These are phyloP conservation scores for Rhea pennata DNA, from an alignment of 2,113 vertebrate species.

Conservation along the genomic window DNA sequence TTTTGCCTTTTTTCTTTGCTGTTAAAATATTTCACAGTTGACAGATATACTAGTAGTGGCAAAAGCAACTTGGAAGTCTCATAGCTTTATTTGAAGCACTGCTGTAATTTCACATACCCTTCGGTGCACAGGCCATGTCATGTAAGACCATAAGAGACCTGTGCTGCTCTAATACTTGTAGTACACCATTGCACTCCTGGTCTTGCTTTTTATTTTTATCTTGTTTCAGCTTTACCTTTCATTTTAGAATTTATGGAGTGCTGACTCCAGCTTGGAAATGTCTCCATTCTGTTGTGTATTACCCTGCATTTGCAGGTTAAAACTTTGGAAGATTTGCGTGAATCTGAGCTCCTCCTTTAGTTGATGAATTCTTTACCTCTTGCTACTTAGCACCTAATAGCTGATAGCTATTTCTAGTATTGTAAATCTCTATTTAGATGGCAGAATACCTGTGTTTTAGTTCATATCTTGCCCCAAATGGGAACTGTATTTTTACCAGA, in stretches of 20 bases:
- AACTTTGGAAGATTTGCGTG: background rate
- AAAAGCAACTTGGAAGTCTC: background rate
- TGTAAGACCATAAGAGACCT: background rate
- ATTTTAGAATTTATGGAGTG: background rate
- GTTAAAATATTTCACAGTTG: background rate
- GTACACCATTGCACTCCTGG: background rate
- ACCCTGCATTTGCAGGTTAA: background rate
- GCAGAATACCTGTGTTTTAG: background rate
- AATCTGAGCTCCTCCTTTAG: background rate
- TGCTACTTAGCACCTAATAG: background rate
- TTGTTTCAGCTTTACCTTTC: background rate
- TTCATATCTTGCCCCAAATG: background rate
- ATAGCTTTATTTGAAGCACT: background rate
- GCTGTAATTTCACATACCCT: background rate
- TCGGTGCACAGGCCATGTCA: no score
- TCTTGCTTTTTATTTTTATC: background rate
- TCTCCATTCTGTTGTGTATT: background rate
- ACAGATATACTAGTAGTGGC: background rate
- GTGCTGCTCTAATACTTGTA: background rate
- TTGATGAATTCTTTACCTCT: background rate
- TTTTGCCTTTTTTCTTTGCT: background rate
- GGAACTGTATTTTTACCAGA: background rate
- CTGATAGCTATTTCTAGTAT: background rate
- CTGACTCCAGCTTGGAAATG: background rate
- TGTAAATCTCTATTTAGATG: background rate